Evolutionary conservation across 1,140 invertebrate genomes (phyloP), one percentile per base, ranked within the genome.

Genomic region (Callitettix versicolor): DNA sequence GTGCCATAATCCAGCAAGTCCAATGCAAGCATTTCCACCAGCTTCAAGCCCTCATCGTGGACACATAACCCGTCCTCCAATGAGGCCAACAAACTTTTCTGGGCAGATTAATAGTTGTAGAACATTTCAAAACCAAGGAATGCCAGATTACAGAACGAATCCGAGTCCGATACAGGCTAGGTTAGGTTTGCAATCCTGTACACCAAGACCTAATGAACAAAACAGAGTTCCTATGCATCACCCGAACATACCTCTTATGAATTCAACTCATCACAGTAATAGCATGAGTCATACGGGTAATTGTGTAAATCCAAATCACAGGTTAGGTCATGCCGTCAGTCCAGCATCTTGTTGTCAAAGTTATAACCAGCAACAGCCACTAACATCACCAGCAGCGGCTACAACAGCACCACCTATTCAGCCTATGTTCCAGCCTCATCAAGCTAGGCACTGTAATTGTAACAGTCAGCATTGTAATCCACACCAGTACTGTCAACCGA

Each of bases 361-460:
- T 22, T 58, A 58, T 40, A 55, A 52, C 47, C 24, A 43, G 11
- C 72, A 74, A 54, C 77, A 78, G 55, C 74, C 76, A 11, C 64
- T 81, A 59, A 71, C 73, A 0, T 80, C 77, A 4, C 79, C 79
- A 5, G 75, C 78, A 4, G 76, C 78, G 6, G 79, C 75, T 6
- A 70, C 78, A 0, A 64, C 77, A 5, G 77, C 78, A 0, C 77
- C 78, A 1, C 64, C 68, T 12, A 69, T 64, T 17, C 73, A 73
- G 44, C 43, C 53, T 38, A 50, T 47, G 33, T 56, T 21, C 40
- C 54, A 56, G 34, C 60, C 56, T 15, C 53, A 60, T 11, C 22
- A 49, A 15, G 60, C 62, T 11, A 51, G 63, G 11, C 60, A 58
- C 63, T 68, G 56, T 61, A 69, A 58, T 59, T 63, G 57, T 57